Base-by-base conservation (phyloP, 2,888 invertebrate species). In the Ommatoiulus sabulosus region DNA sequence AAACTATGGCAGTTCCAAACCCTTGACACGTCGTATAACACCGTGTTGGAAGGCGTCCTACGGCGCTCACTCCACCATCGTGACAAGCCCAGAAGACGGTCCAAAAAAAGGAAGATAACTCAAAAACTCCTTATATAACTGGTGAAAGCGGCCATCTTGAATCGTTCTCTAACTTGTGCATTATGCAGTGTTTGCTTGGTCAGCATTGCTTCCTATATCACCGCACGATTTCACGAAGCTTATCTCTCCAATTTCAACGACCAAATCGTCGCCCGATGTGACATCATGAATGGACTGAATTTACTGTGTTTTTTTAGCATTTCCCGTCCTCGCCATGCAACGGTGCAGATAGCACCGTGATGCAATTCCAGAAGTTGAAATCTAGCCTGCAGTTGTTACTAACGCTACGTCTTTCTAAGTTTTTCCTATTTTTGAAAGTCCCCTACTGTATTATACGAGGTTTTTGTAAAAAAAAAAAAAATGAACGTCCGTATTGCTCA, bases 141-240 rank as follows among this genome's bases (percentile, higher is more conserved):
- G 4, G 63, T 20, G 63, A 17, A 63, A 63, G 63, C 63, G 63
- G 63, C 15, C 63, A 63, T 63, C 20, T 63, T 63, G 63, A 63
- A 63, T 63, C 63, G 63, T 63, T 63, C 63, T 63, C 17, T 63
- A n/a, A 63, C 63, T 63, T 63, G 63, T 63, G 63, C 63, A 63
- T 63, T 63, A 63, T 63, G 63, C 63, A 63, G 63, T 63, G 63
- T 20, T 63, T 63, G 63, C 63, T 20, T 63, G 63, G 63, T 63
- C 63, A 63, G 63, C 63, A 63, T 20, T n/a, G 63, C 63, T 7
- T 63, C n/a, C 63, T 63, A 35, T 35, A 63, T 63, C 63, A 63
- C n/a, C n/a, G 63, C 63, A 20, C 63, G 63, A n/a, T 63, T 63
- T 63, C 63, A 63, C n/a, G n/a, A n/a, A 63, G 63, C 20, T 63